Evolutionary conservation across 2,797 vertebrate species (phyloP).

Genomic region (Poliocrania exsul): DNA sequence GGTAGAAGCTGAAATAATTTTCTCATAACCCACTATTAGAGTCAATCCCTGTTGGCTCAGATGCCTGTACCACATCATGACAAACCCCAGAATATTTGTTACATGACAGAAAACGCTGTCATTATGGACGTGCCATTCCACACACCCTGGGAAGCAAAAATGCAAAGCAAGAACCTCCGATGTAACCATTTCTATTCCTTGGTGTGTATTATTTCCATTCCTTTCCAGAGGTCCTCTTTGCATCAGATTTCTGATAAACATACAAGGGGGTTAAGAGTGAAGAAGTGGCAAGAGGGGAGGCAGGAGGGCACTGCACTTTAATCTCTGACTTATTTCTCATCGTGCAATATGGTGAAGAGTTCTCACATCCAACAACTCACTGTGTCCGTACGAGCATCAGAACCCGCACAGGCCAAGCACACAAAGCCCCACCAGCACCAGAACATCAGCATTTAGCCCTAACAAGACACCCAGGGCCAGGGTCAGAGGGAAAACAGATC

Average conservation of each 20-base stretch:
- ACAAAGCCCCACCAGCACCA: not conserved
- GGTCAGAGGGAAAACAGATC: not conserved
- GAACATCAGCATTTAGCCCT: not conserved
- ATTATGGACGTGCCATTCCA: not conserved
- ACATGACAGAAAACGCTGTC: not conserved
- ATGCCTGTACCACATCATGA: not conserved
- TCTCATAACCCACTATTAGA: not conserved
- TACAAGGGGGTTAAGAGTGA: not conserved
- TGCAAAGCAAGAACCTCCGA: not conserved
- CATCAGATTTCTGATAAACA: not conserved
- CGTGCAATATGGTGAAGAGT: not conserved
- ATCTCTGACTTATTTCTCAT: not conserved
- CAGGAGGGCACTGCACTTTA: not conserved
- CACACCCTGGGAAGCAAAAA: not conserved
- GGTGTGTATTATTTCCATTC: not conserved
- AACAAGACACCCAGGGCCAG: not conserved
- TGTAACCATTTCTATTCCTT: not conserved
- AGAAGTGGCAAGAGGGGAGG: not conserved
- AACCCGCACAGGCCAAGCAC: not conserved
- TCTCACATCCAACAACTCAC: not conserved
- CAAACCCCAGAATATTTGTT: conserved; percentile 11
- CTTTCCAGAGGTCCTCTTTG: not conserved
- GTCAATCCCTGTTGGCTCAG: not conserved
- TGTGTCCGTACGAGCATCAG: not conserved
- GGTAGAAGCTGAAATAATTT: not conserved